Base-by-base conservation (phyloP, 2,113 vertebrate species). In the Himantopus leucocephalus region DNA sequence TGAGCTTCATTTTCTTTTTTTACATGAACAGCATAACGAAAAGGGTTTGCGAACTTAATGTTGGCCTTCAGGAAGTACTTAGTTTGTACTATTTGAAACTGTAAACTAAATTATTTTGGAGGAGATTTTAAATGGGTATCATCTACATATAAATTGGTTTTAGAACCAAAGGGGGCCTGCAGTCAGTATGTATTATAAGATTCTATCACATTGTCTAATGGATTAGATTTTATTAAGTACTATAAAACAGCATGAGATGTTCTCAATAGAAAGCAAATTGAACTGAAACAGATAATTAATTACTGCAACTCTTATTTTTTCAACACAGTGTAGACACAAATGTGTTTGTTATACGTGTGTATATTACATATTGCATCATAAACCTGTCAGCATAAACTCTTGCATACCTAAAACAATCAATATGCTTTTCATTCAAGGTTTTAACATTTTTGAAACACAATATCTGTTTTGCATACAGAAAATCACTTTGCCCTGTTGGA, bases 131-230 rank as follows among this genome's bases (percentile, higher is more conserved):
- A 98, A 96, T 97, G 95, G 87, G 78, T 97, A 96, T 98, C 97
- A 99, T 99, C 98, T 98, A 96, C 98, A 98, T 99, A 97, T 98
- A 98, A 99, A 99, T 98, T 98, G 96, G 88, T 96, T 98, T 96
- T 96, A 94, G 97, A 98, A 97, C 97, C 97, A 91, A 98, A 97
- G 97, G 97, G 97, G 94, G 96, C 66, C 95, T 85, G 76, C 70
- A 92, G 98, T 98, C 97, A 95, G 91, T 94, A 92, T 94, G 94
- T 93, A 96, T 98, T 98, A 98, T 97, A 92, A 98, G 95, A 98
- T 98, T 96, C 79, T 97, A 97, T 98, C 97, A 97, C 84, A 94
- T 91, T 95, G 96, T 95, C 95, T 98, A 98, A 98, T 98, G 86
- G 95, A 97, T 97, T 98, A 97, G 91, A 96, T 97, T 98, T 98